Evolutionary conservation across 2,113 vertebrate species (phyloP), one percentile per base, ranked within the genome.

Genomic region (Myotis brandtii): DNA sequence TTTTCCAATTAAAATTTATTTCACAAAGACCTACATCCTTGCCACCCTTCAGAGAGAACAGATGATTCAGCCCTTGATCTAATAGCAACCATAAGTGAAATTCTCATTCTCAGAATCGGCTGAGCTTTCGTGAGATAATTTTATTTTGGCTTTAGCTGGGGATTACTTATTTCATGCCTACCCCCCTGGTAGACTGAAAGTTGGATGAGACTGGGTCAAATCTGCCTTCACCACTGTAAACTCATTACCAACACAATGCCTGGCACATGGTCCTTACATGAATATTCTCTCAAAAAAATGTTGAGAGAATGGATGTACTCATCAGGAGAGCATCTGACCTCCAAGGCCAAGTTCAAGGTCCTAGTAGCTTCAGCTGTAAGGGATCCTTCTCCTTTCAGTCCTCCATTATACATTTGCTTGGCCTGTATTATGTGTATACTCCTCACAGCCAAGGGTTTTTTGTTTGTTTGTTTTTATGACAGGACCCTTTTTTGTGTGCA

Each of bases 1-100:
- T 88, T 95, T 88, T 64, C 48, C 46, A 94, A 62, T 64, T 94
- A 93, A 59, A 92, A 93, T 83, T 77, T 67, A 67, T 89, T 95
- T 94, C 66, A 93, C 23, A n/a, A 82, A 73, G 52, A 89, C 27
- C 67, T 62, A 56, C 9, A 20, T 84, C 75, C 11, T 89, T 91
- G 48, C 4, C 5, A 59, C 34, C 50, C 59, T 89, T 83, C 23
- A 5, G 76, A 25, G 3, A 54, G 25, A 76, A 48, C 34, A 70
- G 11, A 3, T 77, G 37, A 89, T 80, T 80, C 32, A 89, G 23
- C 8, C 50, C 70, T n/a, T 48, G 12, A 6, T 59, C 48, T n/a
- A 75, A 21, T 2, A 21, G 18, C 54, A 95, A 72, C 27, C 46
- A 17, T 25, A 84, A 86, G 52, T 73, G 11, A 77, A 18, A 32